Evolutionary conservation across 2,888 invertebrate genomes (phyloP), one percentile per base, ranked within the genome.

Genomic region (Ypsolopha sequella): DNA sequence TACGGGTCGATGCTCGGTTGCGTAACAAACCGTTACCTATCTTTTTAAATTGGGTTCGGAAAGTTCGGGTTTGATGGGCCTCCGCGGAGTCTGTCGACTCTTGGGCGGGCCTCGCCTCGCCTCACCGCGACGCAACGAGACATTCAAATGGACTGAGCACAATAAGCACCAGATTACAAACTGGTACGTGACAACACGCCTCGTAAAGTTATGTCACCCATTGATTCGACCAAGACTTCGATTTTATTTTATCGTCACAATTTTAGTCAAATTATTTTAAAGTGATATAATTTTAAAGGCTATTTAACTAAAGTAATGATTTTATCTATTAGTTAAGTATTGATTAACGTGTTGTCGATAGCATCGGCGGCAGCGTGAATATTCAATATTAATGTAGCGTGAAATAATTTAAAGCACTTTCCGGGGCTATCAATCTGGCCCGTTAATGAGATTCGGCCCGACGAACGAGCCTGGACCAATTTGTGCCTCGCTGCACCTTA

Each of bases 371-470:
- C 51, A 55, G 60, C 70, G 61, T 70, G 66, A 67, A 77, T 80
- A 76, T 80, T 74, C 70, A 76, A 74, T 78, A 78, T 78, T 73
- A 76, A 80, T 78, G 73, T 75, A 71, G 72, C 77, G 73, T 77
- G 66, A 80, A 81, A 82, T 80, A 79, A 77, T 81, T 77, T 75
- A 63, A 73, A 79, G 65, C 73, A 70, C 80, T 81, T 80, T 78
- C 77, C 74, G 71, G 56, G 74, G 70, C 76, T 74, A 81, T 81
- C 79, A 81, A 80, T 82, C 79, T 75, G 70, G 65, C 53, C 66
- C 62, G 73, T 73, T 84, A 84, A 84, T 82, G 84, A 85, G 80
- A 80, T 81, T 79, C 73, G 73, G 68, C 71, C 76, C 74, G 72
- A 64, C 67, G 65, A 24, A 58, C 11, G 36, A 66, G 73, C 76